These are phyloP conservation scores for Bufo bufo DNA, from an alignment of 2,113 vertebrate species.

Conservation along the genomic window DNA sequence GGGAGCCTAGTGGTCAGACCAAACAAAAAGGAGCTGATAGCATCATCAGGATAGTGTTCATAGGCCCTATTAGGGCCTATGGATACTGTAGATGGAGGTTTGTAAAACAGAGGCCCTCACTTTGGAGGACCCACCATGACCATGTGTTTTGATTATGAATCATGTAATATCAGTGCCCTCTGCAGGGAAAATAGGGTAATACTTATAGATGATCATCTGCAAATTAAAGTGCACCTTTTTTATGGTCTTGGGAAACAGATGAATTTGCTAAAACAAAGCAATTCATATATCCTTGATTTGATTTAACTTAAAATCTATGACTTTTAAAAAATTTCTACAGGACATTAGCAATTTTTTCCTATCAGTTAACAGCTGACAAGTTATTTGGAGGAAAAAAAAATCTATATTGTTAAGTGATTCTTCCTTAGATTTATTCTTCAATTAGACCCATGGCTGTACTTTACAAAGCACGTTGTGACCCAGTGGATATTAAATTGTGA, in stretches of 20 bases:
- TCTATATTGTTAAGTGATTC: slow-evolving; percentile 62
- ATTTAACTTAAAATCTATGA: slow-evolving; percentile 57
- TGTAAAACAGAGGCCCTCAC: too few species aligned
- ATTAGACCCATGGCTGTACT: slow-evolving; percentile 63
- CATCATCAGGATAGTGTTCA: too few species aligned
- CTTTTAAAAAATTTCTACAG: slow-evolving; percentile 55
- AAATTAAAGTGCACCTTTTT: slow-evolving; percentile 41
- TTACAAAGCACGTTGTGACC: slow-evolving; percentile 62
- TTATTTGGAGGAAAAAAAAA: slow-evolving; percentile 65
- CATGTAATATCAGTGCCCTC: too few species aligned
- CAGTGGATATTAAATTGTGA: slow-evolving; percentile 62
- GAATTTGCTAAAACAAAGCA: slow-evolving; percentile 41
- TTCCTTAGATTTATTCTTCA: slow-evolving; percentile 64
- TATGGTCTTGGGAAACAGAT: slow-evolving; percentile 67
- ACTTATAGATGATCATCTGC: too few species aligned
- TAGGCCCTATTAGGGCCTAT: too few species aligned
- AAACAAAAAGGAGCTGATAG: too few species aligned
- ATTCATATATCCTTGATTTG: slow-evolving; percentile 61
- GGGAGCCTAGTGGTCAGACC: too few species aligned
- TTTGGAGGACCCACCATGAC: too few species aligned
- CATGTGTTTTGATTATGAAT: too few species aligned
- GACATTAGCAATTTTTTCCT: slow-evolving; percentile 61
- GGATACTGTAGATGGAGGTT: too few species aligned
- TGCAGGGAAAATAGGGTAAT: too few species aligned
- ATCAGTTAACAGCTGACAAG: slow-evolving; percentile 56